phyloP scores from a whole-genome alignment of 1,140 invertebrate species.

The Drosophila willistoni region DNA sequence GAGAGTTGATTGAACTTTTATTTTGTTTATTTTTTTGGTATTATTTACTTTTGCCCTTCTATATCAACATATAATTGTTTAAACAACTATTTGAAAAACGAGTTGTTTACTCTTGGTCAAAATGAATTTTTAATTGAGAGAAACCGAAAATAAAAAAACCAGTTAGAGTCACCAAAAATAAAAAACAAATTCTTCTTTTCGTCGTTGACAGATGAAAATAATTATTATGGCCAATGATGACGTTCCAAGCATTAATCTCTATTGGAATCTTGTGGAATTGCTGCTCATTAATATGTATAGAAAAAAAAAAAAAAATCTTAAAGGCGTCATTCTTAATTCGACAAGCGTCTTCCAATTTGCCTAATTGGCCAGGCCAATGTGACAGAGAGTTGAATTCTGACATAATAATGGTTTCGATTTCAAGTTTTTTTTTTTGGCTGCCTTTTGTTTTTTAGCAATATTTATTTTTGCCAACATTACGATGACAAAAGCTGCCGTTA shows the following conservation, averaged over 20 bases:
- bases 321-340: conserved; percentile 61
- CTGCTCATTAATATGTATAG: conserved; percentile 54
- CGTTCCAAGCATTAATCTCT: conserved; percentile 37
- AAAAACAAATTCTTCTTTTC: conserved; percentile 14
- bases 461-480: conserved; percentile 45
- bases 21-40: conserved; percentile 4
- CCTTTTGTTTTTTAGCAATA: conserved; percentile 20
- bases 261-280: conserved; percentile 3
- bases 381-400: conserved; percentile 35
- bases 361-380: conserved; percentile 63
- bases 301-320: conserved; percentile 7
- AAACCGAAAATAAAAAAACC: conserved; percentile 32
- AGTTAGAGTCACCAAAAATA: conserved; percentile 40
- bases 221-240: conserved; percentile 67
- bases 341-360: conserved; percentile 69
- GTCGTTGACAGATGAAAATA: conserved; percentile 68
- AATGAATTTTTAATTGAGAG: conserved; percentile 57
- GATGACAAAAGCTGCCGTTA: conserved; percentile 34
- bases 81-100: conserved; percentile 27
- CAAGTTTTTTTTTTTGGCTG: not conserved
- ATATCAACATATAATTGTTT: conserved; percentile 51
- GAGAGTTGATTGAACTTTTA: conserved; percentile 30
- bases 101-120: conserved; percentile 25
- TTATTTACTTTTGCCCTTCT: conserved; percentile 30
- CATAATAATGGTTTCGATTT: conserved; percentile 29